Base-by-base conservation (phyloP, 2,888 invertebrate species). In the Cepaea hortensis region DNA sequence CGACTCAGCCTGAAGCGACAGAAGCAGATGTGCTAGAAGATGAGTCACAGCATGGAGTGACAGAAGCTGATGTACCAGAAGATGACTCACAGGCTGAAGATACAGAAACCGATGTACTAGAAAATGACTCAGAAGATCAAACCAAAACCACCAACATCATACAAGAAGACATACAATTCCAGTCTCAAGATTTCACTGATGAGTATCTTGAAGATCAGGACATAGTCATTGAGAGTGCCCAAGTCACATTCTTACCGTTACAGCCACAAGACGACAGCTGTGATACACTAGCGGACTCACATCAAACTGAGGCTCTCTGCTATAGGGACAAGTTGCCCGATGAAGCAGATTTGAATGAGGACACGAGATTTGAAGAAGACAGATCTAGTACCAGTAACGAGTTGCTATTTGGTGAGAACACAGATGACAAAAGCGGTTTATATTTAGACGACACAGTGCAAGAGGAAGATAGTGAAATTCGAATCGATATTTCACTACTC, bases 161-260 rank as follows among this genome's bases (percentile, higher is more conserved):
- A 35, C 35, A 35, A 35, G 35, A 35, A 35, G 35, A 35, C 35
- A 35, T 35, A 35, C 35, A 35, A 35, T 35, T 35, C 75, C 13
- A 73, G 3, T 35, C 13, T 73, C 35, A 6, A 4, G 4, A 6
- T 9, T 73, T 35, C 9, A 6, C 35, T 15, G 11, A 23, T 73
- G 73, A 73, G 6, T 73, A 23, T 35, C 35, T 35, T 73, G 73
- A 73, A 73, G 73, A 73, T 35, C 73, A 73, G 7, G 73, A 73
- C 73, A 73, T 73, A 6, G 73, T 23, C 7, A 73, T 73, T 18
- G 73, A 73, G 5, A 23, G 5, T 7, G 9, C 73, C 9, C 35
- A 73, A 73, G 73, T 73, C 35, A 35, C 23, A 73, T 23, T 23
- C 20, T 9, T 73, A 35, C 73, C 73, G 9, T 15, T 73, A 35